Percentiles rank a stretch among this genome's conserved stretches.
These are phyloP conservation scores for Chrysotoxum bicinctum DNA, from an alignment of 2,888 invertebrate species.

Conservation along the genomic window DNA sequence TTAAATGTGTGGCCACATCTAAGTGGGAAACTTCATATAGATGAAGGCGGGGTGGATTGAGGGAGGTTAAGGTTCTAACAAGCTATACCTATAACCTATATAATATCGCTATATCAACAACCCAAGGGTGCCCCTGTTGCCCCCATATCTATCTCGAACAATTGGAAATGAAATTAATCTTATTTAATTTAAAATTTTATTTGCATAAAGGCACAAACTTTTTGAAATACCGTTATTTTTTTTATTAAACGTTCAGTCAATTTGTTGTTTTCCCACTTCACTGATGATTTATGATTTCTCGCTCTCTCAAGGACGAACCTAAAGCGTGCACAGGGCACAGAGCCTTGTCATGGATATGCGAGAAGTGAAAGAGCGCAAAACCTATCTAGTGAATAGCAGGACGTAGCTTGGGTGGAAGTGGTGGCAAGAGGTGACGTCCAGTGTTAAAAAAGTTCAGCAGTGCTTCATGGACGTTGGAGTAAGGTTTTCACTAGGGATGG, in stretches of 20 bases:
- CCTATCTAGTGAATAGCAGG: slow-evolving; percentile 33
- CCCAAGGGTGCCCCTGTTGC: neutral
- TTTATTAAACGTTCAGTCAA: slow-evolving; percentile 71
- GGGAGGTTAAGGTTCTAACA: neutral
- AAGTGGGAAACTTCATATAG: slow-evolving; percentile 3
- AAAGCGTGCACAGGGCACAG: neutral
- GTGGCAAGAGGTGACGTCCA: slow-evolving; percentile 59
- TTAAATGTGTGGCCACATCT: slow-evolving; percentile 63
- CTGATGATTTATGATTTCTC: slow-evolving; percentile 71
- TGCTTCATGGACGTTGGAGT: slow-evolving; percentile 39
- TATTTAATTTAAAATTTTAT: slow-evolving; percentile 72
- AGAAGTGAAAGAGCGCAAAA: slow-evolving; percentile 19
- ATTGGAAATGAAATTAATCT: slow-evolving; percentile 70
- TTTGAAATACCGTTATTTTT: slow-evolving; percentile 64
- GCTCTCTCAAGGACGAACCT: slow-evolving; percentile 44
- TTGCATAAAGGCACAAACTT: slow-evolving; percentile 68
- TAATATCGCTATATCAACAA: slow-evolving; percentile 5
- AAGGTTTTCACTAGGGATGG: slow-evolving; percentile 19
- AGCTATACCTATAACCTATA: neutral
- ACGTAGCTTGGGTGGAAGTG: neutral
- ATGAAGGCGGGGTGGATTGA: neutral
- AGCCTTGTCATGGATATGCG: neutral
- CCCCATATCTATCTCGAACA: slow-evolving; percentile 33
- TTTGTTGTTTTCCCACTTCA: slow-evolving; percentile 69
- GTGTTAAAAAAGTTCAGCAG: slow-evolving; percentile 57